Percentiles rank a stretch among this genome's conserved stretches.
Conservation (phyloP, 2,113 vertebrate species). For the Scartelaos histophorus region DNA sequence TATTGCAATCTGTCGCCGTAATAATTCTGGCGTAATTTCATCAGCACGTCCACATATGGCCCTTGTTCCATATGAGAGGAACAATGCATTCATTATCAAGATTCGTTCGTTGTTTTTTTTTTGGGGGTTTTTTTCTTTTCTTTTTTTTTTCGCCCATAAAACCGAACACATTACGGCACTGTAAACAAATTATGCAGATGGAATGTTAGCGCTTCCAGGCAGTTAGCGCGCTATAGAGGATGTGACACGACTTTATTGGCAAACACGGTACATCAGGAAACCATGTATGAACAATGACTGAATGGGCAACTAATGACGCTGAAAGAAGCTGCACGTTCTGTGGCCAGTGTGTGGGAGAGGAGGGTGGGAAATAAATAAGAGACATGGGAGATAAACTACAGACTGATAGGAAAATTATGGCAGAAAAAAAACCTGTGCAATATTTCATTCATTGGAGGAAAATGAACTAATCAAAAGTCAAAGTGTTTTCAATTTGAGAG, state of each 20-base stretch:
- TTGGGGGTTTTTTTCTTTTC: background rate
- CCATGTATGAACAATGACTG: conserved; percentile 1
- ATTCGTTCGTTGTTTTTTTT: background rate
- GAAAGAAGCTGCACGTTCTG: background rate
- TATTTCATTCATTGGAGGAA: no score
- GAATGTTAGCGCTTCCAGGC: background rate
- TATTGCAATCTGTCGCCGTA: conserved; percentile 42
- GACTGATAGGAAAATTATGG: background rate
- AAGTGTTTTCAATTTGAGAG: no score
- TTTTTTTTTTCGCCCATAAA: conserved; percentile 7
- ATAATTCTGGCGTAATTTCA: conserved; percentile 42
- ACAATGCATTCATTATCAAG: conserved; percentile 11
- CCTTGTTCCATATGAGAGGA: conserved; percentile 20
- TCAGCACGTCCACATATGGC: conserved; percentile 42
- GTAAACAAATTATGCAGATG: conserved; percentile 14
- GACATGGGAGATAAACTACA: background rate
- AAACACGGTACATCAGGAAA: background rate
- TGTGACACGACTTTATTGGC: background rate
- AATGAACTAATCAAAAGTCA: no score
- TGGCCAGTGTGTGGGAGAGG: background rate
- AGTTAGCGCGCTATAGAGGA: background rate
- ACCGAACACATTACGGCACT: conserved; percentile 2
- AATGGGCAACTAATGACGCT: background rate
- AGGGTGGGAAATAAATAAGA: background rate
- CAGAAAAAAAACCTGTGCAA: no score